Percentiles rank a stretch among this genome's conserved stretches.
phyloP scores from a whole-genome alignment of 2,797 vertebrate species.

The Xiphorhynchus erythropygius region DNA sequence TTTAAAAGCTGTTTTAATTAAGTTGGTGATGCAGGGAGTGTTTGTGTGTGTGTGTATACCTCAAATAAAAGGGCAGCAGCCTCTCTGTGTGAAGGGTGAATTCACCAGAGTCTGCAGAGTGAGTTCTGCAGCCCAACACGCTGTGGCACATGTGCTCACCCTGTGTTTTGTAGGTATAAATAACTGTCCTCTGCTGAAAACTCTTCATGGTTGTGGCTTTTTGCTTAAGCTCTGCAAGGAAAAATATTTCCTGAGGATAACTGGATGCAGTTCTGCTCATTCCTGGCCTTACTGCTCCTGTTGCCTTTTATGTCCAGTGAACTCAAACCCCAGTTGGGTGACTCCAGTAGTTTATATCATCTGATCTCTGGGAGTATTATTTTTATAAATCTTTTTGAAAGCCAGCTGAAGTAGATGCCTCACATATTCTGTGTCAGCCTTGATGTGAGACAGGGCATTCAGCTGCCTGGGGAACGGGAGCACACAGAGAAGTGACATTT shows the following conservation, averaged over 20 bases:
- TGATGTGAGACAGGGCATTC: not conserved
- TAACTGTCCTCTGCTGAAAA: not conserved
- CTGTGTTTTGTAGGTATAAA: not conserved
- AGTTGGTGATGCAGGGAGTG: not conserved
- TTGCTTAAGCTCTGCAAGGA: not conserved
- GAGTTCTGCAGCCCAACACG: not conserved
- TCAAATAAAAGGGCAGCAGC: not conserved
- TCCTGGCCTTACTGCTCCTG: not conserved
- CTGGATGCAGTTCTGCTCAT: not conserved
- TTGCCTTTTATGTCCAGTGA: slow-evolving; percentile 36
- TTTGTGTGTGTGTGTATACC: not conserved
- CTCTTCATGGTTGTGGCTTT: not conserved
- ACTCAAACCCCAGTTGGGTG: not conserved
- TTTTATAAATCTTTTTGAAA: not conserved
- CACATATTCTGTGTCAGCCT: not conserved
- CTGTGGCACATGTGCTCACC: not conserved
- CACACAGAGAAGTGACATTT: not conserved
- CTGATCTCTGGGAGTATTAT: not conserved
- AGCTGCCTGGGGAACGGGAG: not conserved
- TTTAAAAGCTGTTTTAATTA: not conserved
- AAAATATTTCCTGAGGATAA: not conserved
- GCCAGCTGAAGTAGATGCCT: not conserved
- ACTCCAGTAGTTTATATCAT: not conserved
- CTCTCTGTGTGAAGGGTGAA: not conserved
- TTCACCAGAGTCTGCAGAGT: not conserved